phyloP scores from a whole-genome alignment of 2,888 invertebrate genomes.

The Iphiclides podalirius region DNA sequence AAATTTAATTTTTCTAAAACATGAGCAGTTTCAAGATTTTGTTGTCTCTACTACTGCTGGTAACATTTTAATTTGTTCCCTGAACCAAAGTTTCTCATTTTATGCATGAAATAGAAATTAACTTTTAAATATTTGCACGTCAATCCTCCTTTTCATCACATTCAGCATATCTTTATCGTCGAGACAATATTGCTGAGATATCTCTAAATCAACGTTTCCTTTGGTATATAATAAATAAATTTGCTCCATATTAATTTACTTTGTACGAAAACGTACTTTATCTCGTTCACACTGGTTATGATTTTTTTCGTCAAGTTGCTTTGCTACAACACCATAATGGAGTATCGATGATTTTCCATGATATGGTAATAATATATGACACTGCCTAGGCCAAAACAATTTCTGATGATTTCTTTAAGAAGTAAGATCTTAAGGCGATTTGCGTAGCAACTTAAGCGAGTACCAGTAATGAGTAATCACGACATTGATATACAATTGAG shows the following conservation, averaged over 20 bases:
- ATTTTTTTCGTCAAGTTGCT: background rate
- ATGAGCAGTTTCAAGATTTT: too few species aligned
- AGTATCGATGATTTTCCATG: too few species aligned
- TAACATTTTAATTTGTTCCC: too few species aligned
- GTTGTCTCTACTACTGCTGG: too few species aligned
- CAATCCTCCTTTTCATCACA: conserved; percentile 48
- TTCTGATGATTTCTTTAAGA: too few species aligned
- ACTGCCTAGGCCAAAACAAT: too few species aligned
- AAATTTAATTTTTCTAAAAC: background rate
- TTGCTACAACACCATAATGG: background rate
- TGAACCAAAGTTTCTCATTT: too few species aligned
- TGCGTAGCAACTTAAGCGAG: too few species aligned
- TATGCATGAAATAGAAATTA: conserved; percentile 22
- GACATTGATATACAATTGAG: too few species aligned
- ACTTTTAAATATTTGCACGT: conserved; percentile 39
- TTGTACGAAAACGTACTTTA: background rate
- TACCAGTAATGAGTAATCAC: too few species aligned
- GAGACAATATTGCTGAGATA: conserved; percentile 42
- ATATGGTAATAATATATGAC: too few species aligned
- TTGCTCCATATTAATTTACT: conserved; percentile 11
- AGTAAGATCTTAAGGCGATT: too few species aligned
- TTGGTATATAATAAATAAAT: conserved; percentile 18
- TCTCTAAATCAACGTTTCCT: conserved; percentile 27
- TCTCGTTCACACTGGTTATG: conserved; percentile 13
- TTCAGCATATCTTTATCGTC: conserved; percentile 58